Conservation (phyloP, 1,140 invertebrate species). For the Sminthurides bifidus region DNA sequence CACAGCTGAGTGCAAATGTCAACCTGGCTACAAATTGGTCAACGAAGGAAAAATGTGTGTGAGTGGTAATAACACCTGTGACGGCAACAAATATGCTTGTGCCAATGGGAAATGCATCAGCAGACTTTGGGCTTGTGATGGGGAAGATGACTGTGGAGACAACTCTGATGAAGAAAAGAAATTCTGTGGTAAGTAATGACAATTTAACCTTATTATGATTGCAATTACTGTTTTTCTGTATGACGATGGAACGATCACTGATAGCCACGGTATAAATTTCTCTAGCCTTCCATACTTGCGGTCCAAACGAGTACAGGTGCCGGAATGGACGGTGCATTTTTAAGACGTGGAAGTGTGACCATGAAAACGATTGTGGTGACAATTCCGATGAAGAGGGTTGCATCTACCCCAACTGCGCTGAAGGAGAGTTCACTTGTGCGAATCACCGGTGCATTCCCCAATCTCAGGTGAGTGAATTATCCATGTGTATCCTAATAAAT, state of each 20-base stretch:
- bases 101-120: constrained; percentile 89
- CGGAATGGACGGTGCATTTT: constrained; percentile 81
- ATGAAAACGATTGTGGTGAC: constrained; percentile 81
- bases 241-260: too few relatives aligned
- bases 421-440: constrained; percentile 85
- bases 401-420: constrained; percentile 72
- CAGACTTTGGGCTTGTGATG: constrained; percentile 92
- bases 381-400: constrained; percentile 86
- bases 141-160: constrained; percentile 68
- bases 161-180: constrained; percentile 82
- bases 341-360: constrained; percentile 79
- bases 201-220: constrained; percentile 22
- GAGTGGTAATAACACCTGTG: constrained; percentile 74
- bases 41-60: constrained; percentile 88
- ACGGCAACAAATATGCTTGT: constrained; percentile 79
- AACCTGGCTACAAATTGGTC: constrained; percentile 71
- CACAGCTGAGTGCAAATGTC: constrained; percentile 72
- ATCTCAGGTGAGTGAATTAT: constrained; percentile 45
- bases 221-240: constrained; percentile 31
- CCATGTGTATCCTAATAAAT: too few relatives aligned
- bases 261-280: constrained; percentile 31
- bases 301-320: constrained; percentile 83
- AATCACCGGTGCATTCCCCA: constrained; percentile 81
- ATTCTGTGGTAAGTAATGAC: constrained; percentile 63
- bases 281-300: constrained; percentile 80